Percentiles rank a stretch among this genome's conserved stretches.
Conservation (phyloP, 2,113 vertebrate species). For the Sula dactylatra region DNA sequence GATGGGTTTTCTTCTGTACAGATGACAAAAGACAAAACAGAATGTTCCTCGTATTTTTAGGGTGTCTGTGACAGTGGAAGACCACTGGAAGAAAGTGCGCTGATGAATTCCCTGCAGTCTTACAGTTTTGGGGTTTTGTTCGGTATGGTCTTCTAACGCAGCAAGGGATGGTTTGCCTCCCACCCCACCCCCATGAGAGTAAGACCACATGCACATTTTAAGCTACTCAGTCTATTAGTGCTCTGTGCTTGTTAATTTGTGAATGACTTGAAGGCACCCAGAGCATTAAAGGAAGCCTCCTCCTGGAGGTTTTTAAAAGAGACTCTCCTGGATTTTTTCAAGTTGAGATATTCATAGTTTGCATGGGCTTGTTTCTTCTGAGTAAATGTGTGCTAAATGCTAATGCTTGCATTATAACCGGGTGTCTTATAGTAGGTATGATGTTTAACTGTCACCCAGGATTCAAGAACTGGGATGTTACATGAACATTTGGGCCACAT, state of each 20-base stretch:
- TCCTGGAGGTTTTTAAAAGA: constrained; percentile 19
- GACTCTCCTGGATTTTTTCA: constrained; percentile 6
- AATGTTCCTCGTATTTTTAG: neutral
- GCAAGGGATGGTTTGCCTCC: neutral
- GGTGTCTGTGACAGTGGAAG: neutral
- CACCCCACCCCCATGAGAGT: too few relatives aligned
- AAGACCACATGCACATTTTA: neutral
- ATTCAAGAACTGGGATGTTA: neutral
- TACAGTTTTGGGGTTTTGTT: neutral
- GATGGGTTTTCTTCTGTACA: neutral
- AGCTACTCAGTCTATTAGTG: constrained; percentile 1
- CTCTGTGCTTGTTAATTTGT: neutral
- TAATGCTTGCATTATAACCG: neutral
- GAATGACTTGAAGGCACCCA: constrained; percentile 4
- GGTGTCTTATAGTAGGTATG: neutral
- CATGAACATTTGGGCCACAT: neutral
- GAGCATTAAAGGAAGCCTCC: constrained; percentile 6
- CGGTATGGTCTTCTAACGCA: neutral
- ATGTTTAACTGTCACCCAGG: neutral
- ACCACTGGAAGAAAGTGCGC: neutral
- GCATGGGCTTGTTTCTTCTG: neutral
- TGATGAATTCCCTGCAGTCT: neutral
- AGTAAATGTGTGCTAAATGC: constrained; percentile 17
- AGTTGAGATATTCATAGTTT: constrained; percentile 18
- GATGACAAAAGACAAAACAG: neutral